Conservation (phyloP, 2,113 vertebrate genomes). For the Pteropus alecto region DNA sequence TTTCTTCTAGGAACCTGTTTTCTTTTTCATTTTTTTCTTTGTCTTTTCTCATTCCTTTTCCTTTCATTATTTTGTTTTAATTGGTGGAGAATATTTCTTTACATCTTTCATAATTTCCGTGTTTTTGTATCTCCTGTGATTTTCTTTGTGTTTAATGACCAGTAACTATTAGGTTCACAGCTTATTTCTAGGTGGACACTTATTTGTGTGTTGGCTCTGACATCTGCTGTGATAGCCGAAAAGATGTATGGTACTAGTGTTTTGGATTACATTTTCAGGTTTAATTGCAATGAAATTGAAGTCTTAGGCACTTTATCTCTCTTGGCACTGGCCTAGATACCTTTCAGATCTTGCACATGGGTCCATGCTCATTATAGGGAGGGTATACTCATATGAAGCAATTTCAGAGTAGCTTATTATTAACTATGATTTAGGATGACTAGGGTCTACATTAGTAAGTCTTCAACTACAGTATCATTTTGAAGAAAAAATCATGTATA, state of each 20-base stretch:
- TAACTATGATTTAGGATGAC: neutral
- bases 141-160: conserved; percentile 17
- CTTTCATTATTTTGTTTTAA: neutral
- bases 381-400: neutral
- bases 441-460: neutral
- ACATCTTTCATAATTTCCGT: neutral
- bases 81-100: neutral
- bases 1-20: neutral
- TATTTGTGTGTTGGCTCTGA: neutral
- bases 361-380: neutral
- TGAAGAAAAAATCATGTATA: neutral
- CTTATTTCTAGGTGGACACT: neutral
- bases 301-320: neutral
- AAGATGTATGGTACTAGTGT: neutral
- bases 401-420: neutral
- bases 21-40: neutral
- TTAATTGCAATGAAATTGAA: neutral
- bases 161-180: neutral
- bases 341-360: neutral
- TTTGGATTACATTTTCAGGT: neutral
- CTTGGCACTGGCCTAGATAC: neutral
- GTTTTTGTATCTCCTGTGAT: neutral
- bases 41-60: neutral
- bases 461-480: conserved; percentile 23
- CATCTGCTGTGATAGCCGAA: neutral